Conservation (phyloP, 2,888 invertebrate genomes). For the Achlya flavicornis region DNA sequence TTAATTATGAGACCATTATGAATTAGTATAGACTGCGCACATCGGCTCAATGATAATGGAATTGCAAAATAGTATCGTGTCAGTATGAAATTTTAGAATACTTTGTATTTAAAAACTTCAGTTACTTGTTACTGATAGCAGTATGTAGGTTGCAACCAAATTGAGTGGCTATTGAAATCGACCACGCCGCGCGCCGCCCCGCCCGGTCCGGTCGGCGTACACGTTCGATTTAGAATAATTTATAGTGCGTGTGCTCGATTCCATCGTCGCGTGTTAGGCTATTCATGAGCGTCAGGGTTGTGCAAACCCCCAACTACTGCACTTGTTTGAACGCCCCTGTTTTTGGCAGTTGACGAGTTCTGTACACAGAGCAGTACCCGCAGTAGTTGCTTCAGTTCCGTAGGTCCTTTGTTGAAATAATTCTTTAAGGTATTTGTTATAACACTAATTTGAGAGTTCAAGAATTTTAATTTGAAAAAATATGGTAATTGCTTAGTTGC, state of each 20-base stretch:
- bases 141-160: not conserved
- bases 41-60: too few relatives aligned
- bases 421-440: too few relatives aligned
- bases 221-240: conserved; percentile 5
- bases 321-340: not conserved
- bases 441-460: too few relatives aligned
- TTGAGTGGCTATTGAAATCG: conserved; percentile 2
- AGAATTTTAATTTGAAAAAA: too few relatives aligned
- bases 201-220: not conserved
- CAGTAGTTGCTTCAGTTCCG: not conserved
- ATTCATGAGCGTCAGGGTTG: conserved; percentile 6
- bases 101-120: too few relatives aligned
- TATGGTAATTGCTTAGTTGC: too few relatives aligned
- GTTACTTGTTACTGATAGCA: not conserved
- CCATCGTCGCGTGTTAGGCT: not conserved
- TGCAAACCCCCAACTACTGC: not conserved
- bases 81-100: too few relatives aligned
- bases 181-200: too few relatives aligned
- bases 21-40: too few relatives aligned
- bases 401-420: not conserved
- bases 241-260: not conserved
- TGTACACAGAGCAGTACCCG: not conserved
- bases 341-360: not conserved
- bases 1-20: too few relatives aligned
- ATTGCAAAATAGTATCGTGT: too few relatives aligned